Percentiles rank a stretch among this genome's conserved stretches.
phyloP scores from a whole-genome alignment of 2,888 invertebrate species.

The Phorcus lineatus region DNA sequence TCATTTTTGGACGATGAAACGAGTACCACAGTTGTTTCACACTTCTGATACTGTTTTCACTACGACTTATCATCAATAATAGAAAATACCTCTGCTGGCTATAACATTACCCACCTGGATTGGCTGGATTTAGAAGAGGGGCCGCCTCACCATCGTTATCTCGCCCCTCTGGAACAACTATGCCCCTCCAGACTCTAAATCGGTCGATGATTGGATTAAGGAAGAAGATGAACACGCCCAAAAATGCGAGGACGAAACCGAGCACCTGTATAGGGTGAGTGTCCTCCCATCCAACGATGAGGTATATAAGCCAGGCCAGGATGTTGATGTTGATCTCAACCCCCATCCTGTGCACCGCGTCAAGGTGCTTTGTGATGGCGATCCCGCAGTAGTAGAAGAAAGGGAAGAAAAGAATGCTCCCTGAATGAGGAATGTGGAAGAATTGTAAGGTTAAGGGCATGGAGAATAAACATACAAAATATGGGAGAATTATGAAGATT shows the following conservation, averaged over 20 bases:
- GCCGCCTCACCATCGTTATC: background rate
- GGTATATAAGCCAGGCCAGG: conserved; percentile 90
- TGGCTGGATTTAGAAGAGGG: background rate
- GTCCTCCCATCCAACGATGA: conserved; percentile 85
- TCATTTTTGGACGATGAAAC: no score
- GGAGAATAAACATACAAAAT: no score
- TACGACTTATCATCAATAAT: no score
- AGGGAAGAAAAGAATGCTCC: conserved; percentile 89
- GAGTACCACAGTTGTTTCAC: no score
- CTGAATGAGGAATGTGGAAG: conserved; percentile 78
- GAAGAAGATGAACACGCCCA: conserved; percentile 83
- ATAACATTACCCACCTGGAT: background rate
- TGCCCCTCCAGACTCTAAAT: background rate
- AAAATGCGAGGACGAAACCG: conserved; percentile 83
- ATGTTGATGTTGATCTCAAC: conserved; percentile 90
- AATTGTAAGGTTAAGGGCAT: no score
- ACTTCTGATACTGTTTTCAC: no score
- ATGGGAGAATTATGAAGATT: no score
- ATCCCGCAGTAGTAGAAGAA: conserved; percentile 92
- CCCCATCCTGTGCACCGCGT: conserved; percentile 93
- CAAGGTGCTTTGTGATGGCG: conserved; percentile 93
- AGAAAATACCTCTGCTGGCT: no score
- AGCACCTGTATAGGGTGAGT: conserved; percentile 79
- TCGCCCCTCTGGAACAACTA: background rate
- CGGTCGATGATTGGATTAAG: conserved; percentile 23